phyloP scores from a whole-genome alignment of 2,113 vertebrate species.

The Neolamprologus toae region DNA sequence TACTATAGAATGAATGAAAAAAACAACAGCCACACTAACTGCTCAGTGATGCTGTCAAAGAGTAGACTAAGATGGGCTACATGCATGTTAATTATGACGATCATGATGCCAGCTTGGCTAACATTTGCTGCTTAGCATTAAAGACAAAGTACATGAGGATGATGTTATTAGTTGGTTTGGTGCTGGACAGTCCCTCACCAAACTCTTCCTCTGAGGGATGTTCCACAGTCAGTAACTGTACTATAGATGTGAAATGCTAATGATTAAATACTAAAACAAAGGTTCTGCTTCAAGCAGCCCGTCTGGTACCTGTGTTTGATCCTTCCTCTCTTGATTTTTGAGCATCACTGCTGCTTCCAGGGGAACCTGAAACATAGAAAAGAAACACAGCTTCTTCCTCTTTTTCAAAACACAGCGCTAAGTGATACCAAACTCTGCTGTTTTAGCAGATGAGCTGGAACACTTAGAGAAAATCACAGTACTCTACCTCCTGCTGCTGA shows the following conservation, averaged over 20 bases:
- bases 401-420: not conserved
- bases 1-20: not conserved
- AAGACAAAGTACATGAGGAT: not conserved
- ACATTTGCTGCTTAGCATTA: not conserved
- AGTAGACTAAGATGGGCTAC: not conserved
- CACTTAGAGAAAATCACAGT: not conserved
- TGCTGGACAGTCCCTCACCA: not conserved
- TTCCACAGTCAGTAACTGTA: not conserved
- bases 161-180: not conserved
- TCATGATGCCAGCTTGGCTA: not conserved
- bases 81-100: not conserved
- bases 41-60: accelerated
- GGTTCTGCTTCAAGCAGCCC: not conserved
- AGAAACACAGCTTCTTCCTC: not conserved
- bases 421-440: not conserved
- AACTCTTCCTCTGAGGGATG: not conserved
- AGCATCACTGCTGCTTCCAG: not conserved
- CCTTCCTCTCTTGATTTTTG: not conserved
- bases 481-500: not conserved
- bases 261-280: not conserved
- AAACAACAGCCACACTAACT: not conserved
- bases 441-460: not conserved
- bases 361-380: not conserved
- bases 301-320: not conserved
- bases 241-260: accelerated